phyloP scores from a whole-genome alignment of 2,113 vertebrate genomes.

The Rhipidura dahli region DNA sequence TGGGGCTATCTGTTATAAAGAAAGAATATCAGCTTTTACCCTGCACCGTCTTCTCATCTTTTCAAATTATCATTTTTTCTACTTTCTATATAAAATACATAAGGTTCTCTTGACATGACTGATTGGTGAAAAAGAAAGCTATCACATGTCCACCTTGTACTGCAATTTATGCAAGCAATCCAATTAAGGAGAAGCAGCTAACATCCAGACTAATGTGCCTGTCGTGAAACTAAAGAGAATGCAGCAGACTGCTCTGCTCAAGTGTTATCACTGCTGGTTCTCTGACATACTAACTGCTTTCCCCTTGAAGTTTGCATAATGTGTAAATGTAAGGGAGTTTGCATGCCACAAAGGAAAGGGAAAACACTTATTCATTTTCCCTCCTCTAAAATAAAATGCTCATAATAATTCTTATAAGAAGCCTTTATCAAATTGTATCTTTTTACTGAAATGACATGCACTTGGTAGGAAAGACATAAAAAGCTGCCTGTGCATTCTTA shows the following conservation, averaged over 20 bases:
- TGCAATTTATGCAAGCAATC: conserved; percentile 85
- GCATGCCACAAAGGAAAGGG: not conserved
- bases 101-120: conserved; percentile 58
- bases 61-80: conserved; percentile 74
- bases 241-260: not conserved
- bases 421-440: conserved; percentile 20
- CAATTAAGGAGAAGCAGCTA: conserved; percentile 75
- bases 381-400: conserved; percentile 43
- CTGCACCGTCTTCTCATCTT: conserved; percentile 69
- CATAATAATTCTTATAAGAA: conserved; percentile 21
- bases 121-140: conserved; percentile 54
- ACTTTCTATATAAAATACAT: conserved; percentile 59
- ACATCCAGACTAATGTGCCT: conserved; percentile 47
- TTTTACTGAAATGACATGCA: not conserved
- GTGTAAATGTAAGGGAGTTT: not conserved
- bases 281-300: not conserved
- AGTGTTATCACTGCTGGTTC: not conserved
- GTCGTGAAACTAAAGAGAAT: conserved; percentile 39
- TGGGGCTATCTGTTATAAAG: conserved; percentile 91
- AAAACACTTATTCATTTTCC: not conserved
- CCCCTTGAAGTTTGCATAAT: conserved; percentile 34
- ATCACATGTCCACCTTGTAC: conserved; percentile 73
- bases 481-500: not conserved
- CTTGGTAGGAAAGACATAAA: not conserved
- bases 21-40: conserved; percentile 77